Percentiles rank a stretch among this genome's conserved stretches.
These are phyloP conservation scores for Ichneumoninae sp. DNA, from an alignment of 2,888 invertebrate genomes.

Conservation along the genomic window DNA sequence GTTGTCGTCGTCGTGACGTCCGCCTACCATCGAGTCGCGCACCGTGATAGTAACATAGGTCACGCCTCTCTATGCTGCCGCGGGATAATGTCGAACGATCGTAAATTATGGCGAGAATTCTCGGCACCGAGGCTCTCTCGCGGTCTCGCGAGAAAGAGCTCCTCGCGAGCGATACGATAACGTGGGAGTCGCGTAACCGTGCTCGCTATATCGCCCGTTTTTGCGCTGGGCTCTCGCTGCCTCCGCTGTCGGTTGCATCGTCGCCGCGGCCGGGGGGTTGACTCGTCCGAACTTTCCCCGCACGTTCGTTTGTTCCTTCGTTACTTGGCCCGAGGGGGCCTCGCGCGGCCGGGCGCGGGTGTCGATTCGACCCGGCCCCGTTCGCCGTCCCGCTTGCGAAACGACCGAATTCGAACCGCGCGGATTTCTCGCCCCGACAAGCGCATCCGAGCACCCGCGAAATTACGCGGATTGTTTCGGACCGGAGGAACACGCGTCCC, in stretches of 20 bases:
- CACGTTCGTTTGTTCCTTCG: conserved; percentile 35
- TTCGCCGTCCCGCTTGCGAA: conserved; percentile 48
- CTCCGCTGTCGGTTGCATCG: conserved; percentile 2
- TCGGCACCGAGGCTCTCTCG: conserved; percentile 27
- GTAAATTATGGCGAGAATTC: conserved; percentile 78
- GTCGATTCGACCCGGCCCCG: conserved; percentile 61
- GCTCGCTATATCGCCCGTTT: conserved; percentile 51
- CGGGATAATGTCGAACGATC: conserved; percentile 80
- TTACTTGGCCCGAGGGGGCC: conserved; percentile 39
- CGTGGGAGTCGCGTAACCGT: conserved; percentile 77
- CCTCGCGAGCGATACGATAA: conserved; percentile 72
- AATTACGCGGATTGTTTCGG: conserved; percentile 42
- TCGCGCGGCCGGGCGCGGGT: conserved; percentile 50
- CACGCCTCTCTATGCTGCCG: conserved; percentile 77
- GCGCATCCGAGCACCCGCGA: conserved; percentile 44
- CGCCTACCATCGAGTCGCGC: conserved; percentile 65
- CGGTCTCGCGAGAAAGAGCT: conserved; percentile 49
- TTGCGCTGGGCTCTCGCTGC: conserved; percentile 13
- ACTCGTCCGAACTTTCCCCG: conserved; percentile 64
- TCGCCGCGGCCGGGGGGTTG: conserved; percentile 41
- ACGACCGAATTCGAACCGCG: conserved; percentile 30
- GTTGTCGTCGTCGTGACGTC: conserved; percentile 68
- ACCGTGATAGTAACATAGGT: conserved; percentile 73
- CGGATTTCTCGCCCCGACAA: not conserved
- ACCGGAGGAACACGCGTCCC: not conserved